Base-by-base conservation (phyloP, 2,797 vertebrate genomes). In the Hippoglossus hippoglossus region DNA sequence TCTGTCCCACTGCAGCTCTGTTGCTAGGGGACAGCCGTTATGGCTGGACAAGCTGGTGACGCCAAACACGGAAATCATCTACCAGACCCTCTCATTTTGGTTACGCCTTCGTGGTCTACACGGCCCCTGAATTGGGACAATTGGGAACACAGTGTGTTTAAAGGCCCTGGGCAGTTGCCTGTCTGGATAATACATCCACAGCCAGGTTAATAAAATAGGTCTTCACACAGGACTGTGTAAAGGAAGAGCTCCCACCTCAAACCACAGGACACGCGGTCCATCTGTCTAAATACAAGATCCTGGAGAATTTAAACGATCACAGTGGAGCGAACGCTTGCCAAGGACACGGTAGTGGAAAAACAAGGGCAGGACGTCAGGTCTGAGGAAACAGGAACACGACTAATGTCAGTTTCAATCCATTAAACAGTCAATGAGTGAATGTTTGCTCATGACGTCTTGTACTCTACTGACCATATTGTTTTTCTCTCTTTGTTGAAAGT, bases 211-310 rank as follows among this genome's bases (percentile, higher is more conserved):
- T 55, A 67, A 67, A 62, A 62, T 55, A 65, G 31, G 15, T 8
- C 4, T 8, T 60, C 49, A 53, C 54, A 28, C 6, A 6, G 25
- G 46, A 70, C 8, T n/a, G 24, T 16, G 4, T 41, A 24, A 39
- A 26, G 25, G 1, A 34, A 7, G 6, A 1, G 31, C 62, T 64
- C 52, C 28, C 25, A 34, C 9, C 25, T 46, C 46, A 66, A 49
- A 62, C 18, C 49, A 50, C 12, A 0, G 19, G 47, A 68, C 44
- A 28, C 39, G 24, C 5, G 1, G 7, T 54, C 61, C 57, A 73
- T 22, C 5, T 8, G 58, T 66, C 59, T 18, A 44, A 66, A 77
- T 34, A 19, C 22, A 63, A 75, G 58, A 67, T 68, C 46, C 60
- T 19, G 55, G 16, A 65, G n/a, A 71, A 66, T 73, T 60, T 26